Evolutionary conservation across 2,888 invertebrate genomes (phyloP), one percentile per base, ranked within the genome.

Genomic region (Spilosoma lubricipeda): DNA sequence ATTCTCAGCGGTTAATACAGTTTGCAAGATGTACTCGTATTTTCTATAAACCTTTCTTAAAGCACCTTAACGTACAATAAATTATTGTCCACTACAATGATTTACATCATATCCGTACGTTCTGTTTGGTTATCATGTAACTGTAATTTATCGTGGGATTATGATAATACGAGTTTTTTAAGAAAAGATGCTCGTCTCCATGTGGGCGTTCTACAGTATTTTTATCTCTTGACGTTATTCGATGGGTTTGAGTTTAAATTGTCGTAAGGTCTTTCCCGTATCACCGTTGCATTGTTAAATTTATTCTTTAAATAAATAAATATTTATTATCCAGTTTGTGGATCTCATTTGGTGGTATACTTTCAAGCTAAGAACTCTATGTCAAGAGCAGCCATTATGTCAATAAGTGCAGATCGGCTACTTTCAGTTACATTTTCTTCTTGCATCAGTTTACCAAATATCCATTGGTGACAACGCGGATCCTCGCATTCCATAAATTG

Each of bases 121-220:
- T 78, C 75, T 82, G 69, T 84, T 85, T 74, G 81, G 86, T 85
- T 89, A 85, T 88, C 86, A 83, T 84, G 86, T 84, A 83, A 80
- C 84, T 73, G 73, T 88, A 83, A 88, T 86, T 87, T 89, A 89
- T 82, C 73, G 88, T 89, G 87, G 77, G 87, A 89, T 88, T 89
- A 87, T 87, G 87, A 77, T 86, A 87, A 89, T 88, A 72, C 67
- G 76, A 69, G 23, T 66, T 77, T 80, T 79, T 79, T 79, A 75
- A 75, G 77, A 77, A 77, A 79, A 80, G 72, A 73, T 78, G 80
- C 77, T 83, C 74, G 72, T 30, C 52, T 42, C 64, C 42, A 70
- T 71, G 80, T 84, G 73, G 85, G 85, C 80, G 84, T 79, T 77
- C 78, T 39, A 65, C 71, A 63, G 11, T 27, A 52, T 45, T 75